phyloP scores from a whole-genome alignment of 2,888 invertebrate genomes.

The Endotricha flammealis region DNA sequence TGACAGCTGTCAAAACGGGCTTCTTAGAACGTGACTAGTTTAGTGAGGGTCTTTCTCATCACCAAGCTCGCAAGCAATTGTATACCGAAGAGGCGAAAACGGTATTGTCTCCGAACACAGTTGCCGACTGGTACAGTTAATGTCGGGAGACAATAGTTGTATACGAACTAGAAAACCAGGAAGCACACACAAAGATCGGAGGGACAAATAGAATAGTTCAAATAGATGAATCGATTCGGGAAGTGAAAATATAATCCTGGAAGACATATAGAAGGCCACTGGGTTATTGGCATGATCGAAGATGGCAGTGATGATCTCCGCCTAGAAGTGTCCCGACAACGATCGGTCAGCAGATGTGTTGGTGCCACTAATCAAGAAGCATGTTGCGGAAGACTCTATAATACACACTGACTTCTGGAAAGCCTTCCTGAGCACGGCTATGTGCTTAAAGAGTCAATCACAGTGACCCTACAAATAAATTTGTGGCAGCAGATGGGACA shows the following conservation, averaged over 20 bases:
- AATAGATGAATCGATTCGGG: slow-evolving; percentile 4
- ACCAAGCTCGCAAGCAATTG: not conserved
- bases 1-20: too few species aligned
- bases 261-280: slow-evolving; percentile 5
- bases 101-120: too few species aligned
- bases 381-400: slow-evolving; percentile 20
- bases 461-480: slow-evolving; percentile 10
- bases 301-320: slow-evolving; percentile 26
- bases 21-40: too few species aligned
- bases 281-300: slow-evolving; percentile 26
- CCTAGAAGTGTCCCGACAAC: slow-evolving; percentile 28
- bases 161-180: too few species aligned
- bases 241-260: slow-evolving; percentile 7
- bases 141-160: too few species aligned
- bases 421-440: slow-evolving; percentile 20
- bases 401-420: slow-evolving; percentile 26
- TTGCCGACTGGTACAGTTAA: not conserved
- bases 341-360: slow-evolving; percentile 20
- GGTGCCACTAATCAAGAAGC: slow-evolving; percentile 25
- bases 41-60: not conserved
- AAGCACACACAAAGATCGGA: too few species aligned
- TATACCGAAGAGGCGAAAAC: too few species aligned
- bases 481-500: slow-evolving; percentile 22
- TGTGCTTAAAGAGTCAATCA: slow-evolving; percentile 23
- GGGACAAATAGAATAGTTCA: slow-evolving; percentile 2